Evolutionary conservation across 2,113 vertebrate species (phyloP).

Genomic region (Festucalex cinctus): DNA sequence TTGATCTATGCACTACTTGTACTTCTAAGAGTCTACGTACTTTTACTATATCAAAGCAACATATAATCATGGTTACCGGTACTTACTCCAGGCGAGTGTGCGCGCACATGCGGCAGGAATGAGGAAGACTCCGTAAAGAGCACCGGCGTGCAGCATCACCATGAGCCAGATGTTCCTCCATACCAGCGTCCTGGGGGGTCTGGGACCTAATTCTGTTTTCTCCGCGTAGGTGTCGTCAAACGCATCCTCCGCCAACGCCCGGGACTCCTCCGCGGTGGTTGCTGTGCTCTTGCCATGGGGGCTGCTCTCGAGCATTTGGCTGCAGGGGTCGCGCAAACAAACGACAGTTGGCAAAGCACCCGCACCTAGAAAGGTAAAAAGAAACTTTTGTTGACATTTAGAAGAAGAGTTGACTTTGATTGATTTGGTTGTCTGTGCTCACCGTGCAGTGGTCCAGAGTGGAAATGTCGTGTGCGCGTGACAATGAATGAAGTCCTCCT

Average conservation of each 20-base stretch:
- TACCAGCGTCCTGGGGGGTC: constrained; percentile 76
- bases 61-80: neutral
- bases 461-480: neutral
- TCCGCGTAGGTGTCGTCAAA: constrained; percentile 83
- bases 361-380: neutral
- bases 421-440: neutral
- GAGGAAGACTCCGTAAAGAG: constrained; percentile 66
- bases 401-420: neutral
- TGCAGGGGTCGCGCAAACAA: neutral
- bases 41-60: too few relatives aligned
- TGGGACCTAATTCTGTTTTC: constrained; percentile 75
- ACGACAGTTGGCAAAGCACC: neutral
- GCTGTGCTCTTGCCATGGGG: neutral
- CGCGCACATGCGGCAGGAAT: constrained; percentile 72
- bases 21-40: too few relatives aligned
- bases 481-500: neutral
- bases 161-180: constrained; percentile 93
- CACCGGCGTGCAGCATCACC: constrained; percentile 80
- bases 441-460: neutral
- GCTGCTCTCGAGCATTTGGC: neutral
- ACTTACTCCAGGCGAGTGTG: constrained; percentile 88
- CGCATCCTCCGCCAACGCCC: constrained; percentile 68
- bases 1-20: too few relatives aligned
- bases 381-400: neutral
- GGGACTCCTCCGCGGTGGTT: neutral